Conservation (phyloP, 2,797 vertebrate species). For the Phalanger gymnotis region DNA sequence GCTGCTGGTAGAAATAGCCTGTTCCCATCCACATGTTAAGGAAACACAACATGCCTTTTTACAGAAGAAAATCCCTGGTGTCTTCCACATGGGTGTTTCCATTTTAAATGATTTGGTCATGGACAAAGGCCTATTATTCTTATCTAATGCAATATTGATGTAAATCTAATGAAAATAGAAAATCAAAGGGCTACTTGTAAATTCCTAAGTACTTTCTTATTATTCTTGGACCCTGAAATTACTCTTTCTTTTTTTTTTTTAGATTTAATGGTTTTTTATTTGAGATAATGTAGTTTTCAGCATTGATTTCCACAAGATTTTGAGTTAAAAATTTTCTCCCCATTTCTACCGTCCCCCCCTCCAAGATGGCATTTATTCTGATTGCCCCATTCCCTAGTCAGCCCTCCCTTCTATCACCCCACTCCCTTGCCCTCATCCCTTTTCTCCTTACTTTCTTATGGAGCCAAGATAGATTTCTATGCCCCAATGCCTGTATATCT, state of each 20-base stretch:
- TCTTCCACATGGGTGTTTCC: neutral
- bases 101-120: neutral
- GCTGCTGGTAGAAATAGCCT: neutral
- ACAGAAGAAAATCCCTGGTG: neutral
- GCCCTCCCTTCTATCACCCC: no score
- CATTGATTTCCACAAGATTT: no score
- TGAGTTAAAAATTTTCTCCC: no score
- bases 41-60: neutral
- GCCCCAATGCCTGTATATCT: no score
- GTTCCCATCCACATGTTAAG: neutral
- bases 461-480: no score
- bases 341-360: no score
- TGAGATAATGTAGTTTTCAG: no score
- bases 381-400: no score
- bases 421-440: no score
- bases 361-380: no score
- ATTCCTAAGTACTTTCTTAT: neutral
- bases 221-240: neutral
- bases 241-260: neutral
- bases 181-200: neutral
- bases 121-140: neutral
- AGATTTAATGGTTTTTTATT: no score
- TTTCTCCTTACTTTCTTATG: no score
- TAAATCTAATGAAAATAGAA: neutral
- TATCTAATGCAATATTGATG: neutral